A percentile compares a stretch with the other conserved stretches of the same genome.
Conservation (phyloP, 1,140 invertebrate species). For the Rhizoglyphus robini region DNA sequence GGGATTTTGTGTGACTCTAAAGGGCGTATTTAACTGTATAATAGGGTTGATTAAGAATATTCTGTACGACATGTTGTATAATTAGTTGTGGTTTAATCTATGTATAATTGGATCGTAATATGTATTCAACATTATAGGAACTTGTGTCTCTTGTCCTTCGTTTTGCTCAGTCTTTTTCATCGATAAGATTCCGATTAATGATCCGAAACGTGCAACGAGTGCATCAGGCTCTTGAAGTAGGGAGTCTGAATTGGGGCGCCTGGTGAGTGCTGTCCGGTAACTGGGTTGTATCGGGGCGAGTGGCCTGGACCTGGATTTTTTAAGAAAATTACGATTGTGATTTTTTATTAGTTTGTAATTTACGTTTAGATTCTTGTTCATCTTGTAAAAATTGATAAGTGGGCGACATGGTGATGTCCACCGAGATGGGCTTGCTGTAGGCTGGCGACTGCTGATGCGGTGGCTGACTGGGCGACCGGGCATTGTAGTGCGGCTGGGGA, state of each 20-base stretch:
- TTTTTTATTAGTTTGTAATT: not conserved
- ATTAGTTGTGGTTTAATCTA: too few relatives aligned
- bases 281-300: not conserved
- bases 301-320: not conserved
- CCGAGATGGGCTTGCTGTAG: slow-evolving; percentile 16
- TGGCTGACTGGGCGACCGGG: slow-evolving; percentile 6
- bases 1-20: too few relatives aligned
- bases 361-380: slow-evolving; percentile 6
- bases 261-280: not conserved
- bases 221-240: slow-evolving; percentile 14
- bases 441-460: too few relatives aligned
- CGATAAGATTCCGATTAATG: too few relatives aligned
- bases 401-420: slow-evolving; percentile 26
- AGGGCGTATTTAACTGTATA: too few relatives aligned
- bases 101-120: too few relatives aligned
- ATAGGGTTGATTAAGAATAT: too few relatives aligned
- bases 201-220: slow-evolving; percentile 3
- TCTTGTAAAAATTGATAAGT: slow-evolving; percentile 25
- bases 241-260: not conserved
- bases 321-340: not conserved
- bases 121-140: too few relatives aligned
- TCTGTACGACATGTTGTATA: too few relatives aligned
- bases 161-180: too few relatives aligned
- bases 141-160: too few relatives aligned
- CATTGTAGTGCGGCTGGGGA: slow-evolving; percentile 11